A percentile compares a stretch with the other conserved stretches of the same genome.
These are phyloP conservation scores for Tyto alba DNA, from an alignment of 2,113 vertebrate genomes.

Conservation along the genomic window DNA sequence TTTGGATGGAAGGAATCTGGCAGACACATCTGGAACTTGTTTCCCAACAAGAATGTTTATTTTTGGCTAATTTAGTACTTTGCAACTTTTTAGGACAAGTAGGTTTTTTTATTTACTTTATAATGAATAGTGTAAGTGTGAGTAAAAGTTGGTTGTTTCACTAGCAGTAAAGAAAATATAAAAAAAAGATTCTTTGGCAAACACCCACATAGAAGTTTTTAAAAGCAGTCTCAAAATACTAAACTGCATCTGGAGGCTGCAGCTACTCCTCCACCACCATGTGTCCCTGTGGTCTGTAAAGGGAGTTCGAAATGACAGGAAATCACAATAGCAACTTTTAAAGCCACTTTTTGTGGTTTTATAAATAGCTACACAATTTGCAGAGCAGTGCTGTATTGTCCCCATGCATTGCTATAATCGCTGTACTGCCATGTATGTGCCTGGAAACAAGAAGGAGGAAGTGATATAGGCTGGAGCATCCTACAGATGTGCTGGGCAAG, in stretches of 20 bases:
- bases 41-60: neutral
- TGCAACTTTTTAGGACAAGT: neutral
- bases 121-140: neutral
- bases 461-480: neutral
- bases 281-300: neutral
- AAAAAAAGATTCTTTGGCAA: neutral
- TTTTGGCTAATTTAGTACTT: conserved; percentile 6
- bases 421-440: neutral
- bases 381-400: neutral
- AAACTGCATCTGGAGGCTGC: conserved; percentile 16
- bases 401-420: neutral
- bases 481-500: neutral
- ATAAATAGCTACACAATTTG: neutral
- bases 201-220: conserved; percentile 29
- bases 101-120: neutral
- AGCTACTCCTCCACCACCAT: neutral
- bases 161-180: neutral
- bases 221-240: conserved; percentile 24
- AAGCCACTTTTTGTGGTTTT: neutral
- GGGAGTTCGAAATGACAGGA: neutral
- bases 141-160: conserved; percentile 13
- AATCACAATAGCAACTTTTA: neutral
- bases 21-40: neutral
- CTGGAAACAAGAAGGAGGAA: neutral
- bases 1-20: neutral